phyloP scores from a whole-genome alignment of 2,888 invertebrate species.

The Bimastos eiseni region DNA sequence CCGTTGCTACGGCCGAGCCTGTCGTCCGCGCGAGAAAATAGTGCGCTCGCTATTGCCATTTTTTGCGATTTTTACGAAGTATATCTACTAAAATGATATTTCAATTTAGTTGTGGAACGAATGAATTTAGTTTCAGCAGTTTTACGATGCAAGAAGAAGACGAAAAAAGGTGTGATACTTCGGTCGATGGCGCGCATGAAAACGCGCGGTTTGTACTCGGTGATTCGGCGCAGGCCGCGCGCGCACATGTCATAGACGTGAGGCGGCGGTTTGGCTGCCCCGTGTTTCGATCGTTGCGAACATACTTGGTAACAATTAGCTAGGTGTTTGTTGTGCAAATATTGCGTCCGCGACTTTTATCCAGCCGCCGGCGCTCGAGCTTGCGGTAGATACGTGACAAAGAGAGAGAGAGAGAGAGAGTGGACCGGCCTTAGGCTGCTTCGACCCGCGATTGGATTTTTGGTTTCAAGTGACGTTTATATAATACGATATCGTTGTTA shows the following conservation, averaged over 20 bases:
- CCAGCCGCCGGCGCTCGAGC: neutral
- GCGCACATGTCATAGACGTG: neutral
- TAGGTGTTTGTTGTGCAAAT: neutral
- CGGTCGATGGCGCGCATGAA: neutral
- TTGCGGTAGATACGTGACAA: too few species aligned
- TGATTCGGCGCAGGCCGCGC: neutral
- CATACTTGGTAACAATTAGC: conserved; percentile 1
- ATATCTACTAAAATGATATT: neutral
- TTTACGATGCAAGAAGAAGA: neutral
- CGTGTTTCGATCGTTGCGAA: neutral
- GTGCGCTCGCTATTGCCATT: neutral
- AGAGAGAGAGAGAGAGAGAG: neutral
- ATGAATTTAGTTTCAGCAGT: neutral
- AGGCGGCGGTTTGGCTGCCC: too few species aligned
- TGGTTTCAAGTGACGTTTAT: neutral
- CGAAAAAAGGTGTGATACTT: neutral
- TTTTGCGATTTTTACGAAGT: neutral
- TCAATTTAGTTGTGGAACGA: neutral
- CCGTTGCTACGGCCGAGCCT: neutral
- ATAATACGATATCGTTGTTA: neutral
- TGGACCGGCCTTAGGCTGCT: neutral
- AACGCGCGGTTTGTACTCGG: neutral
- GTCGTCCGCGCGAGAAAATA: neutral
- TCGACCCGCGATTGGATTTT: neutral
- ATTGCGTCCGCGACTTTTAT: neutral